phyloP scores from a whole-genome alignment of 2,797 vertebrate species.

The Lepilemur septentrionalis region DNA sequence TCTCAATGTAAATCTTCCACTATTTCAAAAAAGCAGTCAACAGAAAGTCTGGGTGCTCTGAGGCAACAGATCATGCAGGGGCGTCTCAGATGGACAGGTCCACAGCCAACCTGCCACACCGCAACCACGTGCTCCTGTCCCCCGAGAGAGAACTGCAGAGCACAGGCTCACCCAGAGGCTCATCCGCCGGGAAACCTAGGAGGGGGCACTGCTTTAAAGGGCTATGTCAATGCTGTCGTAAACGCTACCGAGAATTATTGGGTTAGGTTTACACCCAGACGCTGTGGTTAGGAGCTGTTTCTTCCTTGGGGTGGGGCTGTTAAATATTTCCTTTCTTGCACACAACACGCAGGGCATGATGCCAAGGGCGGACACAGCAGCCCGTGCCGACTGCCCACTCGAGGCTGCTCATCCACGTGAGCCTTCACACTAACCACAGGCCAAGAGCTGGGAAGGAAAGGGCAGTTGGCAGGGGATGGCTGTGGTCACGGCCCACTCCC shows the following conservation, averaged over 20 bases:
- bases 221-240: neutral
- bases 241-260: accelerated
- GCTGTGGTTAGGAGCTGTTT: neutral
- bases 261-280: neutral
- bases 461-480: accelerated
- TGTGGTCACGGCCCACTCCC: neutral
- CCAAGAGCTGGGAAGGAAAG: too few species aligned
- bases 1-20: neutral
- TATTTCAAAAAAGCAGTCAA: neutral
- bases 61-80: too few species aligned
- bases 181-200: neutral
- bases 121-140: neutral
- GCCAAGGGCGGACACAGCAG: neutral
- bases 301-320: accelerated
- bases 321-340: neutral
- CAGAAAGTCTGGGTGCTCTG: accelerated
- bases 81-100: neutral
- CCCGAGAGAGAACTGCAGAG: neutral
- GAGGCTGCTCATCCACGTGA: neutral
- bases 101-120: accelerated
- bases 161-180: accelerated
- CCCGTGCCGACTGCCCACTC: neutral
- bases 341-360: neutral
- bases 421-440: neutral
- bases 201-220: neutral